Percentiles rank a stretch among this genome's conserved stretches.
Conservation (phyloP, 2,888 invertebrate genomes). For the Macrosiphum euphorbiae region DNA sequence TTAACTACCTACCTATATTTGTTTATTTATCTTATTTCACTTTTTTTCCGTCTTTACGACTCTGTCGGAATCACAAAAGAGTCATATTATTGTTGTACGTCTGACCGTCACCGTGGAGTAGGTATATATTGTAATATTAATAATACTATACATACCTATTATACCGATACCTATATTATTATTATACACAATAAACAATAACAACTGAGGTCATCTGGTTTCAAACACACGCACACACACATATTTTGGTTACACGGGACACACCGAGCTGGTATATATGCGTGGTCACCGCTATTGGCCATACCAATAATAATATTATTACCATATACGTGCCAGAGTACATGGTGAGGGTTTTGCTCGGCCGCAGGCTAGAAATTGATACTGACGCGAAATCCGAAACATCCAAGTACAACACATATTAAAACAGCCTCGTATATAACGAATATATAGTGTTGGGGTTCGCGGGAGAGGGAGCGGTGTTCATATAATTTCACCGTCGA, state of each 20-base stretch:
- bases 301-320: not conserved
- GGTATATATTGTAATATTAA: not conserved
- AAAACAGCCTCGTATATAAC: too few species aligned
- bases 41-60: constrained; percentile 8
- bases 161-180: not conserved
- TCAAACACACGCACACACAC: not conserved
- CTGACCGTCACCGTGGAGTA: too few species aligned
- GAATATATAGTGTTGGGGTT: not conserved
- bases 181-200: not conserved
- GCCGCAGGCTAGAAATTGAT: not conserved
- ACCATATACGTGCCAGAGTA: not conserved
- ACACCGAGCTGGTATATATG: not conserved
- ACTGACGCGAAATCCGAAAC: not conserved
- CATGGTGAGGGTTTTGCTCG: not conserved
- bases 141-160: not conserved
- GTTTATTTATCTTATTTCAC: not conserved
- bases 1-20: not conserved
- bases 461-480: not conserved
- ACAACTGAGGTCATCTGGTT: not conserved
- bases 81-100: not conserved
- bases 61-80: not conserved
- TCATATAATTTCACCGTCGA: not conserved
- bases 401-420: not conserved
- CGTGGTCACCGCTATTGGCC: not conserved
- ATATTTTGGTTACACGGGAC: too few species aligned